Evolutionary conservation across 2,888 invertebrate species (phyloP), one percentile per base, ranked within the genome.

Genomic region (Melanchra persicariae): DNA sequence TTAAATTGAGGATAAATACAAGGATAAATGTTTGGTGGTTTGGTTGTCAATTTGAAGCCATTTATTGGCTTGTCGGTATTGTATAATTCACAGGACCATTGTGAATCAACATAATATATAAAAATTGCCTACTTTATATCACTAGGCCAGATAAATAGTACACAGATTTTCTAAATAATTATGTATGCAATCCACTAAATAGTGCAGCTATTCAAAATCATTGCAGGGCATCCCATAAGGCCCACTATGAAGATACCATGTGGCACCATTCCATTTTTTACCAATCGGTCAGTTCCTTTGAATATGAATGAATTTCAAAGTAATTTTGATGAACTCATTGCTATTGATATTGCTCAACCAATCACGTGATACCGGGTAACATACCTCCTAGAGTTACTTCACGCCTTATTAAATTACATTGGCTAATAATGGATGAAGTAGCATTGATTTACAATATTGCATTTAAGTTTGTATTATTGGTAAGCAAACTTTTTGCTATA

Each of bases 321-420:
- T 57, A 30, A 58, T 63, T 45, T 52, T 74, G 52, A 74, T 76
- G 61, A 52, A 58, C 40, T 81, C 51, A 69, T 22, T 76, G 63
- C 34, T 74, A 63, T 54, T 61, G 45, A 75, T 66, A 75, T 52
- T 52, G 70, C 77, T 59, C 24, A 65, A 77, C 49, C 7, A 15
- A 45, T 68, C 61, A 62, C 62, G n/a, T 81, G 77, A 62, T 69
- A 77, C 61, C 0, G 0, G 24, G 58, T 81, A 77, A 61, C 40
- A 4, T 47, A 37, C 68, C 60, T 58, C 47, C 77, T 81, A 51
- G 22, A 51, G 37, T 76, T 76, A 81, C 77, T 57, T 75, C 26
- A 81, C 10, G 6, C 55, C 51, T 57, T 75, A 66, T 76, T 76
- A 81, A 24, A n/a, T 81, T 76, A 81, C 75, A 76, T 76, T 55